A percentile compares a stretch with the other conserved stretches of the same genome.
These are phyloP conservation scores for Himalopsyche anomala DNA, from an alignment of 2,888 invertebrate genomes.

Conservation along the genomic window DNA sequence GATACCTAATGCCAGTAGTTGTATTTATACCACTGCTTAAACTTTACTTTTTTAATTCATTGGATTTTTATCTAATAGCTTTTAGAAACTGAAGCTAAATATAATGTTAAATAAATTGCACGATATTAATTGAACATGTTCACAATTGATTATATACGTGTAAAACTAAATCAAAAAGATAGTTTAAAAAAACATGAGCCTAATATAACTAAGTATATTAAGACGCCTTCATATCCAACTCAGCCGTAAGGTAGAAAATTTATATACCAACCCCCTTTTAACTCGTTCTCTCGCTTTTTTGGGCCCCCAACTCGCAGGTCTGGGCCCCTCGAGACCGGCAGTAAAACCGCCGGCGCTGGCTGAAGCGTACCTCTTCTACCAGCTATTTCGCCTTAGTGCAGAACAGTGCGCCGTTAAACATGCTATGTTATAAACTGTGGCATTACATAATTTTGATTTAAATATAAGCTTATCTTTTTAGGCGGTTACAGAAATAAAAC, in stretches of 20 bases:
- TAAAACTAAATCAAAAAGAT: background rate
- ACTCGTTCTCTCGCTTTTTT: slow-evolving; percentile 19
- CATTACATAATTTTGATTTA: no score
- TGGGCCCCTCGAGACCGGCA: slow-evolving; percentile 38
- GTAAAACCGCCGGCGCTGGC: slow-evolving; percentile 41
- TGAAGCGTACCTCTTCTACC: slow-evolving; percentile 23
- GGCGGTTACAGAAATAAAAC: no score
- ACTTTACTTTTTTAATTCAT: no score
- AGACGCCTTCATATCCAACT: slow-evolving; percentile 10
- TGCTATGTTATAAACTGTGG: no score
- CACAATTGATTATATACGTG: no score
- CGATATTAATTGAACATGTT: no score
- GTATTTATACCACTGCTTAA: no score
- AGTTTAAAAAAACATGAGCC: background rate
- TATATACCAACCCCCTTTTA: background rate
- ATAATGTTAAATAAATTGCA: no score
- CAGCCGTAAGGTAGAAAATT: slow-evolving; percentile 18
- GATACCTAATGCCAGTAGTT: no score
- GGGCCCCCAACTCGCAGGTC: slow-evolving; percentile 19
- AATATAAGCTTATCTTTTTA: no score
- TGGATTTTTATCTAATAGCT: no score
- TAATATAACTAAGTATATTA: background rate
- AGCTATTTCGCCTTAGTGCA: slow-evolving; percentile 27
- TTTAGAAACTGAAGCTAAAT: no score
- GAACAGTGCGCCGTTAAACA: slow-evolving; percentile 4